Base-by-base conservation (phyloP, 1,140 invertebrate species). In the Papilio polyxenes region DNA sequence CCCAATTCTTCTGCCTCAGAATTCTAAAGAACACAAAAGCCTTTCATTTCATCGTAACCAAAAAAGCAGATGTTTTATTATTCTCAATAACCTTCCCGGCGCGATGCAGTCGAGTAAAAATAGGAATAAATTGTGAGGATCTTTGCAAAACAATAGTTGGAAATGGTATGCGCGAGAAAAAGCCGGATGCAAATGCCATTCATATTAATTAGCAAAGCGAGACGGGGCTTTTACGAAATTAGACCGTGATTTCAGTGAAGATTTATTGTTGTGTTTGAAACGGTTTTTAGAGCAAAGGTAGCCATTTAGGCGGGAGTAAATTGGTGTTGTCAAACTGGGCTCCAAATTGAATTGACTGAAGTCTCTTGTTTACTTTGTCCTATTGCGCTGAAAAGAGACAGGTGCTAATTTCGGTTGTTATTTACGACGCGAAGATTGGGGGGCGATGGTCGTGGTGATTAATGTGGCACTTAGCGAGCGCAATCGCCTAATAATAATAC, bases 171-270 rank as follows among this genome's bases (percentile, higher is more conserved):
- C 90, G 91, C 89, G 92, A 94, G 93, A 94, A 94, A 94, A 94
- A 94, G 91, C 92, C 91, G 92, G 93, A 94, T 94, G 93, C 92
- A 94, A 94, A 94, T 92, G 92, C 92, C 91, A 94, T 94, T 94
- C 93, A 93, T 94, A 94, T 94, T 94, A 94, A 94, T 94, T 94
- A 94, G 92, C 92, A 93, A 93, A 93, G 93, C 92, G 93, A 94
- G 92, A 93, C 89, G 91, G 91, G 91, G 92, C 93, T 94, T 93
- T 94, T 93, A 93, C 92, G 92, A 94, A 94, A 94, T 94, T 94
- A 94, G 92, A 92, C 91, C 92, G 92, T 93, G 93, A 94, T 94
- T 94, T 91, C 92, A 92, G 88, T 89, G 91, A 91, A 93, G 92
- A 94, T 94, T 93, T 94, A 94, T 93, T 93, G 91, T 93, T 93